These are phyloP conservation scores for Arctocebus calabarensis DNA, from an alignment of 2,797 vertebrate species.

Conservation along the genomic window DNA sequence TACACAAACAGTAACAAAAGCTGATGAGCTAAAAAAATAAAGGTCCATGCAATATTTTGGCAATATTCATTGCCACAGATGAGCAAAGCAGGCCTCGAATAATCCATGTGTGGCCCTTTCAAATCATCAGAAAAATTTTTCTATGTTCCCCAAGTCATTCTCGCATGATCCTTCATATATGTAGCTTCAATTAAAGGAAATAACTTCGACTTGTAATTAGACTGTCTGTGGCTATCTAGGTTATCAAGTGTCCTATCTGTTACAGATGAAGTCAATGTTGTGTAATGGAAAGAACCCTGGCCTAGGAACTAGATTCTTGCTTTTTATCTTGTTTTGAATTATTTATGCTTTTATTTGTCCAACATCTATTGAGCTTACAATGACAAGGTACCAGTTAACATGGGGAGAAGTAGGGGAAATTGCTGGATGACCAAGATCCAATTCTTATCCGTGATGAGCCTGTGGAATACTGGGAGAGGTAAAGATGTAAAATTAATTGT, in stretches of 20 bases:
- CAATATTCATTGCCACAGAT: no score
- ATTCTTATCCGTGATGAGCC: neutral
- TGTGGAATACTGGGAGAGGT: neutral
- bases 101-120: no score
- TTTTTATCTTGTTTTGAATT: neutral
- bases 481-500: neutral
- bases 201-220: neutral
- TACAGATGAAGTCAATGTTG: neutral
- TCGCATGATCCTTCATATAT: neutral
- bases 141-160: no score
- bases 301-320: neutral
- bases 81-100: no score
- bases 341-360: neutral
- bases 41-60: no score
- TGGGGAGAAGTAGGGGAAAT: neutral
- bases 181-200: neutral
- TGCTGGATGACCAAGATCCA: neutral
- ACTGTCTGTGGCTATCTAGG: neutral
- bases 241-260: neutral
- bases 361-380: rapidly evolving
- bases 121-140: neutral
- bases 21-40: no score
- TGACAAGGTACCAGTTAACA: neutral
- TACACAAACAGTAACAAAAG: no score
- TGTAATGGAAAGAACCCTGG: neutral